These are phyloP conservation scores for Rafetus swinhoei DNA, from an alignment of 2,113 vertebrate genomes.

Conservation along the genomic window DNA sequence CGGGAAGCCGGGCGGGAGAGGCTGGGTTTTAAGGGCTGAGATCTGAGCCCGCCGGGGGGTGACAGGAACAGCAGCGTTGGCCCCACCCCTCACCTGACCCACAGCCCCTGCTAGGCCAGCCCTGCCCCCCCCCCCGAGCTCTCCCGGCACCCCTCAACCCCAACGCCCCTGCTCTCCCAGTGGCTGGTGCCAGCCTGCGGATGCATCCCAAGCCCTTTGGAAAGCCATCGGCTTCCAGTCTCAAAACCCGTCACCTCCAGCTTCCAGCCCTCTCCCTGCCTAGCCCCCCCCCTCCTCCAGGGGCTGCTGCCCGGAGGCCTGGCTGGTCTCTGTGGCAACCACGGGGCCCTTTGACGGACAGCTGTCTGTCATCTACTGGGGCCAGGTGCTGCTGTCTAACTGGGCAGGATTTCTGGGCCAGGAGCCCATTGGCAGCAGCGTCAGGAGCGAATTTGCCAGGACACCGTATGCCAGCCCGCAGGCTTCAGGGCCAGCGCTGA, in stretches of 20 bases:
- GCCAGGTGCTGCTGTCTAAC: background rate
- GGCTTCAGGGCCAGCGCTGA: background rate
- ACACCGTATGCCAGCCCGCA: fast-evolving
- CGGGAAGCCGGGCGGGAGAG: background rate
- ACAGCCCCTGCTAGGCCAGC: background rate
- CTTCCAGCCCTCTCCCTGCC: background rate
- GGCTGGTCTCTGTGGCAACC: background rate
- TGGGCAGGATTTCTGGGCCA: background rate
- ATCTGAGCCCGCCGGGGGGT: background rate
- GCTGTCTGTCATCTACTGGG: background rate
- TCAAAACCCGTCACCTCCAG: background rate
- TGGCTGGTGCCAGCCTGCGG: background rate
- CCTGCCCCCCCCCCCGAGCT: background rate
- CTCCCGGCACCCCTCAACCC: background rate
- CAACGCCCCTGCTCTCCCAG: background rate
- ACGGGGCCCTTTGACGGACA: background rate
- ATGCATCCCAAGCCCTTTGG: background rate
- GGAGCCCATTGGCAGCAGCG: fast-evolving
- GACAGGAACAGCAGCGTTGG: fast-evolving
- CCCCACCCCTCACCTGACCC: background rate
- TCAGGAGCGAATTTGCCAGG: background rate
- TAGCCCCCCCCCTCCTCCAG: no score
- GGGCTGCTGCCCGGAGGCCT: background rate
- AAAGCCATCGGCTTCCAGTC: background rate
- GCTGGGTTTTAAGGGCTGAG: background rate